Evolutionary conservation across 2,113 vertebrate genomes (phyloP).

Genomic region (Chaetodon auriga): DNA sequence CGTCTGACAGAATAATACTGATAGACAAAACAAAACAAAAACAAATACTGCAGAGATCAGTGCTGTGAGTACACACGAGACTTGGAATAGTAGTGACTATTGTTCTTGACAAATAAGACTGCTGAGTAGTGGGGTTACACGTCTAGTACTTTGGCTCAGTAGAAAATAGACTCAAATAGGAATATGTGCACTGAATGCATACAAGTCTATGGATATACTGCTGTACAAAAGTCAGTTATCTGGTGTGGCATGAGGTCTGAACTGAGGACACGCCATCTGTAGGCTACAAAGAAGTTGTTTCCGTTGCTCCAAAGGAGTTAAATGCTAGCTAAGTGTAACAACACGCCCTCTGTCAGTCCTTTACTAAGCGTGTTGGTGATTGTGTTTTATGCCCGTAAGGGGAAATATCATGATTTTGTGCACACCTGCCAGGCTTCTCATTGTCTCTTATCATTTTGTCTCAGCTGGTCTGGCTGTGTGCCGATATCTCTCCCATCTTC

Average conservation of each 20-base stretch:
- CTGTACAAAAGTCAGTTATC: conserved; percentile 64
- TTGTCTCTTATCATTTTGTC: not conserved
- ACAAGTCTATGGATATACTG: conserved; percentile 63
- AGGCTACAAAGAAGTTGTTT: conserved; percentile 48
- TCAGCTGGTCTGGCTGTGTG: not conserved
- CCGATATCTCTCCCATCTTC: conserved; percentile 10
- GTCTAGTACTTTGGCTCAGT: conserved; percentile 83
- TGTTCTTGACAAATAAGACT: conserved; percentile 66
- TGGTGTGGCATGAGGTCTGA: conserved; percentile 9
- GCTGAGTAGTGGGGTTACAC: conserved; percentile 70
- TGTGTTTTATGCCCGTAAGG: conserved; percentile 22
- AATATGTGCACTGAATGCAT: conserved; percentile 79
- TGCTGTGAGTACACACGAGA: conserved; percentile 66
- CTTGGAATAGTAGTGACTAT: conserved; percentile 72
- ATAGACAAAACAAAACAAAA: conserved; percentile 59
- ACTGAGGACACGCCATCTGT: conserved; percentile 26
- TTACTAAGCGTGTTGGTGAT: conserved; percentile 28
- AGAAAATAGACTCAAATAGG: conserved; percentile 73
- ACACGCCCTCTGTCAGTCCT: conserved; percentile 24
- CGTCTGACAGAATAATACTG: conserved; percentile 77
- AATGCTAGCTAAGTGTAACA: conserved; percentile 54
- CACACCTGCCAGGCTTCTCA: not conserved
- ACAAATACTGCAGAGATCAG: conserved; percentile 77
- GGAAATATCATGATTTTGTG: not conserved
- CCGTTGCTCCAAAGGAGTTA: conserved; percentile 45